Base-by-base conservation (phyloP, 1,140 invertebrate species). In the Stegodyphus mimosarum region DNA sequence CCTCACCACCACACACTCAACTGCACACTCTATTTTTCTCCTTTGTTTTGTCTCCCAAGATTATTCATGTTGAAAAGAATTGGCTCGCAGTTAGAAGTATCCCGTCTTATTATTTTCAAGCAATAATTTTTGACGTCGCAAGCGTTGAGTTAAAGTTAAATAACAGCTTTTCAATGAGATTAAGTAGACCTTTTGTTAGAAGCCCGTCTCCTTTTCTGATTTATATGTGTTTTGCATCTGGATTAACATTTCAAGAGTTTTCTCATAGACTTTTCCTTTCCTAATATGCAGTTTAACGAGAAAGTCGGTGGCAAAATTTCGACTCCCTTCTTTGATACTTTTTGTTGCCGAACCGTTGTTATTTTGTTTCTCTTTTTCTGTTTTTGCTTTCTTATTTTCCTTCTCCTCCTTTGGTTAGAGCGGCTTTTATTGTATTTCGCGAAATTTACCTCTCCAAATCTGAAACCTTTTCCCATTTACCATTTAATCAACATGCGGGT, bases 161-260 rank as follows among this genome's bases (percentile, higher is more conserved):
- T 84, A 75, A 84, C 81, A 73, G 81, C 81, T 84, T 84, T 84
- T 84, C 81, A 84, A 84, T 84, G 72, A 84, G 81, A 84, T 84
- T 84, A 75, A 84, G 72, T 84, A n/a, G 81, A 55, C 52, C 81
- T 84, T 84, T 84, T 84, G 81, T 84, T 33, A 33, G 33, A 33
- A 33, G 33, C 33, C 33, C 33, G 33, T 83, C 60, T n/a, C 71
- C 49, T 52, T 60, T 73, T 48, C 64, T 84, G 79, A 81, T 81
- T 81, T 81, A 81, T 73, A 49, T 66, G 55, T 73, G 70, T 73
- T 55, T 81, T 18, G 60, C 80, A 66, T 73, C 49, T 69, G 81
- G 81, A 84, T 84, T 84, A 84, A 84, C 73, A 84, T 84, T 84
- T 84, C 81, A 84, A 84, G 73, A 52, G 66, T 51, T 84, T 66